Percentiles rank a stretch among this genome's conserved stretches.
Conservation (phyloP, 2,797 vertebrate species). For the Dallia pectoralis region DNA sequence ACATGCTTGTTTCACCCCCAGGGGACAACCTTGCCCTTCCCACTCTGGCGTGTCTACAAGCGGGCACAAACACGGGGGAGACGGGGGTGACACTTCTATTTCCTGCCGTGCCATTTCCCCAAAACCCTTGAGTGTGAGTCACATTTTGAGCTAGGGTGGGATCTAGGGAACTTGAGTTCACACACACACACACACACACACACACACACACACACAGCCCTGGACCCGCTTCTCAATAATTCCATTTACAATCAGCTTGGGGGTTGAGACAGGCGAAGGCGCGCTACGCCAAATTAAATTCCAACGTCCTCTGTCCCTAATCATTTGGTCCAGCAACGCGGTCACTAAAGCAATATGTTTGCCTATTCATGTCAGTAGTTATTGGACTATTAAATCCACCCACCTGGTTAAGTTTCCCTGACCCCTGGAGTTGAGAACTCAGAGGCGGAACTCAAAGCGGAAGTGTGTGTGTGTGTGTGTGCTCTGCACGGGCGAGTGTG, state of each 20-base stretch:
- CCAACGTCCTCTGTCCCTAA: not conserved
- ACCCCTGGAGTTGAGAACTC: slow-evolving; percentile 33
- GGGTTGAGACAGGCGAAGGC: not conserved
- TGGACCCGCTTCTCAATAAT: slow-evolving; percentile 37
- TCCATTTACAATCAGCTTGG: not conserved
- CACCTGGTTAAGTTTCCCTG: not conserved
- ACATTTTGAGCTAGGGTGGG: slow-evolving; percentile 27
- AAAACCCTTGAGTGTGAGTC: slow-evolving; percentile 20
- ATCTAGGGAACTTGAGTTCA: not conserved
- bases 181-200: too few species aligned
- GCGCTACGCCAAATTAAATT: not conserved
- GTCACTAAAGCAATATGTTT: not conserved
- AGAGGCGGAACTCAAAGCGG: slow-evolving; percentile 19
- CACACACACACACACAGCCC: slow-evolving; percentile 13
- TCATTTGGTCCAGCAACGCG: not conserved
- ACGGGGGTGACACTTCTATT: slow-evolving; percentile 16
- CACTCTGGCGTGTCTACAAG: slow-evolving; percentile 18
- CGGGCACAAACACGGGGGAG: slow-evolving; percentile 2
- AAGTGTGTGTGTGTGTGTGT: slow-evolving; percentile 5
- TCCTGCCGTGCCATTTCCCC: slow-evolving; percentile 23
- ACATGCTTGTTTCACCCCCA: slow-evolving; percentile 28
- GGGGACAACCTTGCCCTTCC: slow-evolving; percentile 10
- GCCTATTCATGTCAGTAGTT: not conserved
- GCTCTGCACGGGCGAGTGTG: slow-evolving; percentile 5
- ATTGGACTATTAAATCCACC: not conserved